Conservation (phyloP, 1,140 invertebrate species). For the Oscheius sp. region DNA sequence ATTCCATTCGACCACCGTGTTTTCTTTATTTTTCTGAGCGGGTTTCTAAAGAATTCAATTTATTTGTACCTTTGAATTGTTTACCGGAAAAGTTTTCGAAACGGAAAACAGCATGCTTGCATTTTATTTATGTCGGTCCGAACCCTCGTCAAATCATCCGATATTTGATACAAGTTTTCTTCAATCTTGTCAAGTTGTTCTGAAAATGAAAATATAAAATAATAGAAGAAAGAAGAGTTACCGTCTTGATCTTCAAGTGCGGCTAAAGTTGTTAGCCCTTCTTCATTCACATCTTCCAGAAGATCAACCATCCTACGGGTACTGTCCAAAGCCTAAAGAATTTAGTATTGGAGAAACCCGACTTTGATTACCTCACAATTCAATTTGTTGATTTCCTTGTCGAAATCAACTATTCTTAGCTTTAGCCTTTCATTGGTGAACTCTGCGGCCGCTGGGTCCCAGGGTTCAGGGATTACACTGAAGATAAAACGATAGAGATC, state of each 20-base stretch:
- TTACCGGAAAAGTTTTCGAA: slow-evolving; percentile 21
- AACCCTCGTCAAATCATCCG: slow-evolving; percentile 20
- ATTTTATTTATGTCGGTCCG: slow-evolving; percentile 11
- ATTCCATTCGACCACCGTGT: slow-evolving; percentile 17
- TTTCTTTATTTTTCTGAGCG: slow-evolving; percentile 4
- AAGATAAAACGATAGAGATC: neutral
- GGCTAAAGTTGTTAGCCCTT: slow-evolving; percentile 22
- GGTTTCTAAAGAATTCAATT: neutral
- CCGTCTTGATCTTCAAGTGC: slow-evolving; percentile 34
- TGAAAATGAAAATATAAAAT: neutral
- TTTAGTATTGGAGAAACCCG: neutral
- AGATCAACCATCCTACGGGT: slow-evolving; percentile 13
- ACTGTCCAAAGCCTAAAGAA: slow-evolving; percentile 21
- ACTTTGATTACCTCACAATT: slow-evolving; percentile 15
- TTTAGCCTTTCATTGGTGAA: slow-evolving; percentile 9
- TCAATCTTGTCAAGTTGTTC: slow-evolving; percentile 32
- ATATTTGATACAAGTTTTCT: slow-evolving; percentile 8
- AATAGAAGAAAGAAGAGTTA: slow-evolving; percentile 1
- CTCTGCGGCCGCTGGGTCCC: neutral
- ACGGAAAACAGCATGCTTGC: slow-evolving; percentile 17
- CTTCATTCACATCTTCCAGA: slow-evolving; percentile 27
- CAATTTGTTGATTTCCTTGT: slow-evolving; percentile 20
- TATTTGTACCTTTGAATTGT: slow-evolving; percentile 14
- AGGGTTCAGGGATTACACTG: slow-evolving; percentile 1
- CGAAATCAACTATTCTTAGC: slow-evolving; percentile 24